These are phyloP conservation scores for Minunthozetes semirufus DNA, from an alignment of 2,888 invertebrate species.

Conservation along the genomic window DNA sequence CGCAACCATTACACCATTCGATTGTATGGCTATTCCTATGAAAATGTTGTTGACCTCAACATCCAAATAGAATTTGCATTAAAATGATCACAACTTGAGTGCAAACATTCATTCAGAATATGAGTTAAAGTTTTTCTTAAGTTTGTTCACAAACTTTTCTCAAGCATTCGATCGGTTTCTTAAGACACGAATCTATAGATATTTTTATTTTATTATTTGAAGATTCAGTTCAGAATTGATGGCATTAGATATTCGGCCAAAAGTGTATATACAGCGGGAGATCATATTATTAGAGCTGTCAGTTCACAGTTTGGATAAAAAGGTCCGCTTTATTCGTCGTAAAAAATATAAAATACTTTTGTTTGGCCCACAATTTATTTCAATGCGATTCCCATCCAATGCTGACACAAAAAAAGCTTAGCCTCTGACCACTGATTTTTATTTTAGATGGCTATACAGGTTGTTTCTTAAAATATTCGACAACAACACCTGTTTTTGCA, in stretches of 20 bases:
- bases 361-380: not conserved
- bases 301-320: not conserved
- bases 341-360: not conserved
- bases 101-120: too few relatives aligned
- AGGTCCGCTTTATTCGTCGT: not conserved
- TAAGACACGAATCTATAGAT: too few relatives aligned
- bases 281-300: constrained; percentile 3
- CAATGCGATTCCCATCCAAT: not conserved
- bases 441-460: not conserved
- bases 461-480: not conserved
- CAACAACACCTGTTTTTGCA: not conserved
- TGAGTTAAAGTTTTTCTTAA: too few relatives aligned
- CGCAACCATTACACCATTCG: not conserved
- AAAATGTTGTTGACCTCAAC: constrained; percentile 3
- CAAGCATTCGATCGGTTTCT: too few relatives aligned
- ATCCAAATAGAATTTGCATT: not conserved
- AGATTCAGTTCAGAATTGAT: not conserved
- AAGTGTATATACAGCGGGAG: not conserved
- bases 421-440: not conserved
- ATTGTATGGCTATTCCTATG: not conserved
- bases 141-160: too few relatives aligned
- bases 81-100: not conserved
- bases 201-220: not conserved
- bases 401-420: not conserved
- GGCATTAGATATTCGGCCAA: not conserved